A percentile compares a stretch with the other conserved stretches of the same genome.
These are phyloP conservation scores for Clusia tigrina DNA, from an alignment of 2,888 invertebrate species.

Conservation along the genomic window DNA sequence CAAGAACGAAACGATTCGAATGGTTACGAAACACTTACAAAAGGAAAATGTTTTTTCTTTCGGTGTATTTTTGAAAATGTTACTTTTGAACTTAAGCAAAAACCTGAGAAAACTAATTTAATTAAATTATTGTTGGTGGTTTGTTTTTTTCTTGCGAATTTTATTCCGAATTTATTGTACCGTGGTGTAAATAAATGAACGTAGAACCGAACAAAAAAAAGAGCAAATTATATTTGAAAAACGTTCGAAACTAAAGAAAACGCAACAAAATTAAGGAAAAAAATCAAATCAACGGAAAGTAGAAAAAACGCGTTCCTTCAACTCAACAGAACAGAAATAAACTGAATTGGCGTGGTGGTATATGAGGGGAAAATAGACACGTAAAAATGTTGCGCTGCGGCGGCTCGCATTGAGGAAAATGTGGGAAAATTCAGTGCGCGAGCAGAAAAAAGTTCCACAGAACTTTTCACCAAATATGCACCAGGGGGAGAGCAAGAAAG, in stretches of 20 bases:
- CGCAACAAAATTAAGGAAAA: constrained; percentile 56
- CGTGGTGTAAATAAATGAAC: constrained; percentile 14
- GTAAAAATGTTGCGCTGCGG: constrained; percentile 1
- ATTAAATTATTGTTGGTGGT: background rate
- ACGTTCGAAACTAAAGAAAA: constrained; percentile 44
- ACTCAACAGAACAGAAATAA: constrained; percentile 65
- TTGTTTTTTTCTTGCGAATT: background rate
- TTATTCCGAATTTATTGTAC: constrained; percentile 26
- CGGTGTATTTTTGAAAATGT: background rate
- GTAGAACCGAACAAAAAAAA: constrained; percentile 27
- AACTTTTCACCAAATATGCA: too few relatives aligned
- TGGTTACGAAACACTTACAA: constrained; percentile 5
- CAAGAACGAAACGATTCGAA: background rate
- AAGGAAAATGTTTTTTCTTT: background rate
- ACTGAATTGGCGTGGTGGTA: constrained; percentile 51
- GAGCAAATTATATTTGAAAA: constrained; percentile 30
- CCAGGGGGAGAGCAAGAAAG: too few relatives aligned
- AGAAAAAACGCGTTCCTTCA: constrained; percentile 64
- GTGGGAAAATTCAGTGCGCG: background rate
- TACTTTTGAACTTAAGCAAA: background rate
- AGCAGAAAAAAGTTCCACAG: too few relatives aligned
- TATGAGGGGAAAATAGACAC: constrained; percentile 24
- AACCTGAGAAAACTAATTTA: too few relatives aligned
- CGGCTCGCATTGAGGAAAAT: background rate
- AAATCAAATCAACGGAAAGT: constrained; percentile 64